Evolutionary conservation across 2,888 invertebrate species (phyloP).

Genomic region (Epsilonema sp.): DNA sequence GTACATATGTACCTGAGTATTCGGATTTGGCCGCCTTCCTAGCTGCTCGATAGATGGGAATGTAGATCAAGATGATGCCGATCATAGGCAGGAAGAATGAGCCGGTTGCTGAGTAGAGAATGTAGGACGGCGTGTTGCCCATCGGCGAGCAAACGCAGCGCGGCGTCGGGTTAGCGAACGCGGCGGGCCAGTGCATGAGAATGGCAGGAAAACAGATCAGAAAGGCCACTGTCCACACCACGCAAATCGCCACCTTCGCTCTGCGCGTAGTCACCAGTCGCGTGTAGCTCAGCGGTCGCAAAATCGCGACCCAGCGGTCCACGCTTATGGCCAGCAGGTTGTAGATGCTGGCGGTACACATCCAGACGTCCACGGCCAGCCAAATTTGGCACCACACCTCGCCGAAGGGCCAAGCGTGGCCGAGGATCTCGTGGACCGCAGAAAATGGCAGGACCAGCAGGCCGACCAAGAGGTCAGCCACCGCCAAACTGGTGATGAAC

Average conservation of each 20-base stretch:
- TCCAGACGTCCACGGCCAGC: no score
- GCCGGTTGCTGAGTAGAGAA: constrained; percentile 81
- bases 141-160: constrained; percentile 63
- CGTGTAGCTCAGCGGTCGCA: background rate
- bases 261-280: background rate
- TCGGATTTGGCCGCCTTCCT: no score
- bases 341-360: no score
- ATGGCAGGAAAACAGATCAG: background rate
- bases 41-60: constrained; percentile 84
- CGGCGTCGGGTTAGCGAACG: background rate
- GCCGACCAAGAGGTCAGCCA: no score
- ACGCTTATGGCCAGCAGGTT: background rate
- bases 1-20: no score
- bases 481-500: no score
- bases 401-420: no score
- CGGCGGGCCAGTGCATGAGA: background rate
- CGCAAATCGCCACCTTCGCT: background rate
- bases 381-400: no score
- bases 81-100: constrained; percentile 94
- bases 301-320: background rate
- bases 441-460: no score
- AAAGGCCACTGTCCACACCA: background rate
- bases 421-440: no score
- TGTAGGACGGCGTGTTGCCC: constrained; percentile 70
- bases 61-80: constrained; percentile 93